Percentiles rank a stretch among this genome's conserved stretches.
These are phyloP conservation scores for Morelia viridis DNA, from an alignment of 2,797 vertebrate species.

Conservation along the genomic window DNA sequence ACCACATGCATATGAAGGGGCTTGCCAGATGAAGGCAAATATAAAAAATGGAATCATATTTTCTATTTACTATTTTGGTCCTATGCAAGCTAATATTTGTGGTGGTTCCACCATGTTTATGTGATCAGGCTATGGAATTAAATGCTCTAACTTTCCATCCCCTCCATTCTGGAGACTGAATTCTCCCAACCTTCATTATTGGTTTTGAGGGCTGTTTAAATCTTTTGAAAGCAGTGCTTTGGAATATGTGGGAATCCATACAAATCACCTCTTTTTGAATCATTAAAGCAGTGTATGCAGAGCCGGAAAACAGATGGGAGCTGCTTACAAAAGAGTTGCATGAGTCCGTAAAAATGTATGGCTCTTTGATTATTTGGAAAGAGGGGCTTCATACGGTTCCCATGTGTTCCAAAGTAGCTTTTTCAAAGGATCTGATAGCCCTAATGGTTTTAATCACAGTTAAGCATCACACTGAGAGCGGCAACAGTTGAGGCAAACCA, in stretches of 20 bases:
- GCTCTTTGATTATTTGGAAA: background rate
- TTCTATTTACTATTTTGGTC: slow-evolving; percentile 11
- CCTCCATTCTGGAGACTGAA: background rate
- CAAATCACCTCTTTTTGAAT: background rate
- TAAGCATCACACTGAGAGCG: background rate
- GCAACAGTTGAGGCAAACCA: background rate
- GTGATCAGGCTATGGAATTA: background rate
- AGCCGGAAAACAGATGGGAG: background rate
- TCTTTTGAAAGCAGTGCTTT: background rate
- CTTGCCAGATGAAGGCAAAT: slow-evolving; percentile 7
- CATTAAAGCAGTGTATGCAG: background rate
- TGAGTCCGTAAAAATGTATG: background rate
- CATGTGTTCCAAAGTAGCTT: background rate
- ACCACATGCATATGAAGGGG: slow-evolving; percentile 4
- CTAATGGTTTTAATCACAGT: background rate
- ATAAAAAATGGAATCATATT: background rate
- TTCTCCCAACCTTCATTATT: background rate
- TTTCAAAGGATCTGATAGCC: background rate
- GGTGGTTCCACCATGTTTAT: background rate
- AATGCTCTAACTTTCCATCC: background rate
- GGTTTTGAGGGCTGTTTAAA: background rate
- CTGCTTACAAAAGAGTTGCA: background rate
- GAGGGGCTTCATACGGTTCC: background rate
- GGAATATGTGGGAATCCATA: background rate
- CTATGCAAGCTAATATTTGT: slow-evolving; percentile 10